Percentiles rank a stretch among this genome's conserved stretches.
These are phyloP conservation scores for Campylomormyrus numenius DNA, from an alignment of 2,113 vertebrate genomes.

Conservation along the genomic window DNA sequence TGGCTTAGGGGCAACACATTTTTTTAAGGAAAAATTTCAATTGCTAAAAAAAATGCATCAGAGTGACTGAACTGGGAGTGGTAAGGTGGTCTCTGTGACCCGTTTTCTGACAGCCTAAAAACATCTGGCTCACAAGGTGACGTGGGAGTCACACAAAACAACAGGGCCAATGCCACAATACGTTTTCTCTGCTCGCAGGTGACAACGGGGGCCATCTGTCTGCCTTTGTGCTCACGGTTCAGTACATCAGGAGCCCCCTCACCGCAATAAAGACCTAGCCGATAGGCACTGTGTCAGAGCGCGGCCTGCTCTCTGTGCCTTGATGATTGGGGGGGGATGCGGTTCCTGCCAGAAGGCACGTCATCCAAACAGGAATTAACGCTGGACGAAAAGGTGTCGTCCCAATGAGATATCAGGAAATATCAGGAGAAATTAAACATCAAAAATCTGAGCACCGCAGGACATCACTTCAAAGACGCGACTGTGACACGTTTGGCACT, in stretches of 20 bases:
- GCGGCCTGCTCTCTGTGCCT: background rate
- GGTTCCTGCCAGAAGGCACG: background rate
- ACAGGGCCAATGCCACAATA: background rate
- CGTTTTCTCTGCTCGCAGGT: background rate
- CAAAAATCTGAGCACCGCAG: background rate
- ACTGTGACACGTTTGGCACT: background rate
- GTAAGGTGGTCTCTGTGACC: background rate
- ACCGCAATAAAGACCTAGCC: background rate
- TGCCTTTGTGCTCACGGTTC: slow-evolving; percentile 20
- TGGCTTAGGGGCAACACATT: background rate
- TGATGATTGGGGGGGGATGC: background rate
- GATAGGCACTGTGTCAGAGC: slow-evolving; percentile 20
- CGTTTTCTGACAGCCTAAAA: background rate
- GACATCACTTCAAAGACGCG: background rate
- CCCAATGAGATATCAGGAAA: background rate
- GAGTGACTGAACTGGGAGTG: background rate
- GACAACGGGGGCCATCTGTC: slow-evolving; percentile 26
- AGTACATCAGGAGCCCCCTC: slow-evolving; percentile 15
- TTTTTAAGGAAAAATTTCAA: background rate
- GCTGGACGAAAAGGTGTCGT: background rate
- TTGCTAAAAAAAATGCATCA: background rate
- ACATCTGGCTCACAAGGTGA: background rate
- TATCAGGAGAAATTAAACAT: background rate
- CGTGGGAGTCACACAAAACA: background rate
- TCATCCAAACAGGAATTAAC: slow-evolving; percentile 14